Conservation (phyloP, 2,888 invertebrate species). For the Agonopterix arenella region DNA sequence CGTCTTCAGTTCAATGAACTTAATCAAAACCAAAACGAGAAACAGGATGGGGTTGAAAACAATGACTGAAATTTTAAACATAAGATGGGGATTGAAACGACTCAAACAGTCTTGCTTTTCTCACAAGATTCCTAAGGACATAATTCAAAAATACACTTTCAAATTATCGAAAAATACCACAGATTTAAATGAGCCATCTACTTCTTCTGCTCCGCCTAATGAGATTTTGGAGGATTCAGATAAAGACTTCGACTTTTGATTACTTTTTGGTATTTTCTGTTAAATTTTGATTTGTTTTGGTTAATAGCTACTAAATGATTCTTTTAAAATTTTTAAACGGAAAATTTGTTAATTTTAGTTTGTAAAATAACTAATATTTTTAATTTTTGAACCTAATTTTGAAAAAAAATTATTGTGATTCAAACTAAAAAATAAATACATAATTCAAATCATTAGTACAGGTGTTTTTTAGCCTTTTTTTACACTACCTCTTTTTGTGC, state of each 20-base stretch:
- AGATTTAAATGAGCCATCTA: background rate
- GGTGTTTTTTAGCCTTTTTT: background rate
- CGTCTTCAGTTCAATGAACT: conserved; percentile 10
- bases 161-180: background rate
- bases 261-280: too few relatives aligned
- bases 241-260: background rate
- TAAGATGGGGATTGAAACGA: background rate
- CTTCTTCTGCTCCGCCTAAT: background rate
- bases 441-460: background rate
- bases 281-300: too few relatives aligned
- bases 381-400: too few relatives aligned
- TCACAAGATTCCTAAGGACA: background rate
- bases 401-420: background rate
- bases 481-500: background rate
- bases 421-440: too few relatives aligned
- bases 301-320: too few relatives aligned
- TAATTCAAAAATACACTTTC: background rate
- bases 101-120: background rate
- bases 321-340: background rate
- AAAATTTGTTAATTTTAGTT: too few relatives aligned
- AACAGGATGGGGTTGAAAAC: background rate
- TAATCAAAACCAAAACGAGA: background rate
- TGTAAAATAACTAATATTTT: too few relatives aligned
- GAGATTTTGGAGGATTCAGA: background rate
- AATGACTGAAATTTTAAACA: background rate